Evolutionary conservation across 2,888 invertebrate species (phyloP).

Genomic region (Griposia aprilina): DNA sequence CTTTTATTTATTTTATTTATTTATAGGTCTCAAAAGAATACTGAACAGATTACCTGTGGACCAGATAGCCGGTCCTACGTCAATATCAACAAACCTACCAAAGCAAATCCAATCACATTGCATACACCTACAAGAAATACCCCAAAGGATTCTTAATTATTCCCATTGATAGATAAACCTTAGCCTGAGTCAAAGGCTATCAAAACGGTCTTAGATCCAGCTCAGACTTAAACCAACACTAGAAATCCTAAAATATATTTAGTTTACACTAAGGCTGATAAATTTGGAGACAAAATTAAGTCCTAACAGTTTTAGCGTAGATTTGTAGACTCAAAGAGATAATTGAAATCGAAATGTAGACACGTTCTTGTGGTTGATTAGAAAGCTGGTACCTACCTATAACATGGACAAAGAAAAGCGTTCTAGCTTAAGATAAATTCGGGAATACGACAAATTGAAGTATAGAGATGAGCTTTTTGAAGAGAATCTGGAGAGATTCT

Average conservation of each 20-base stretch:
- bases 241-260: slow-evolving; percentile 34
- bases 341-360: neutral
- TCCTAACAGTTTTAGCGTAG: neutral
- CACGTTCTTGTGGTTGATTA: neutral
- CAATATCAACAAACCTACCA: neutral
- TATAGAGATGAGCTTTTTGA: no score
- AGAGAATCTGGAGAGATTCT: no score
- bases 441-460: neutral
- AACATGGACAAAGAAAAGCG: neutral
- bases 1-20: no score
- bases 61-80: neutral
- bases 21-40: neutral
- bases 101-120: neutral
- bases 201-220: slow-evolving; percentile 11
- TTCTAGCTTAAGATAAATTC: neutral
- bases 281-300: slow-evolving; percentile 19
- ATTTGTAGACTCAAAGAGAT: slow-evolving; percentile 6
- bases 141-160: slow-evolving; percentile 22
- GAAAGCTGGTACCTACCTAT: neutral
- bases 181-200: neutral
- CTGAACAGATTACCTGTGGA: no score
- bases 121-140: neutral
- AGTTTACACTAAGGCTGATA: slow-evolving; percentile 42
- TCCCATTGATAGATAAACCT: slow-evolving; percentile 30
- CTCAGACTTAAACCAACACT: slow-evolving; percentile 30